phyloP scores from a whole-genome alignment of 2,888 invertebrate species.

The Norana najaformis region DNA sequence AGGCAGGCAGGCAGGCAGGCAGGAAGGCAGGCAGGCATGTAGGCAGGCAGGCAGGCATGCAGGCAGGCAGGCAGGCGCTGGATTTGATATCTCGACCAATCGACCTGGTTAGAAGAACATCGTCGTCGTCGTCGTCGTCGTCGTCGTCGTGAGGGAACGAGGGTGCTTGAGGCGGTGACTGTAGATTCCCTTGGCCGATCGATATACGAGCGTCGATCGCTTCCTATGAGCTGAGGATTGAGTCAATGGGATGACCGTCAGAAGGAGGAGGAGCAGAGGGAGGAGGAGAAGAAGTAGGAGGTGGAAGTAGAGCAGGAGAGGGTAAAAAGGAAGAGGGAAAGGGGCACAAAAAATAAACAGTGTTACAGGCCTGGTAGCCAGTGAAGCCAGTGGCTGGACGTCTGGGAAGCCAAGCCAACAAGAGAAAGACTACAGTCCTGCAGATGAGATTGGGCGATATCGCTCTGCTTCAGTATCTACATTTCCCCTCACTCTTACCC shows the following conservation, averaged over 20 bases:
- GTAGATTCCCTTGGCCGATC: not conserved
- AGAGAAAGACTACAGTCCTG: no score
- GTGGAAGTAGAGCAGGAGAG: not conserved
- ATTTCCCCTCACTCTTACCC: constrained; percentile 26
- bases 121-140: not conserved
- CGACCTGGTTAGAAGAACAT: not conserved
- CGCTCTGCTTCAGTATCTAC: not conserved
- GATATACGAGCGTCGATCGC: not conserved
- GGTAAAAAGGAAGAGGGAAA: not conserved
- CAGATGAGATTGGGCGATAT: not conserved
- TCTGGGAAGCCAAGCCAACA: no score
- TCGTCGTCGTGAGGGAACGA: not conserved
- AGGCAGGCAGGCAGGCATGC: not conserved
- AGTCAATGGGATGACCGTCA: not conserved
- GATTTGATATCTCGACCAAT: not conserved
- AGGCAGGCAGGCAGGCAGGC: no score
- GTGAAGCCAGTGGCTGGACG: no score
- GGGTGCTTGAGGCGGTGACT: not conserved
- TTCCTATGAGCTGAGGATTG: not conserved
- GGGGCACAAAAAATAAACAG: not conserved
- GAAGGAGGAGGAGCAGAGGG: not conserved
- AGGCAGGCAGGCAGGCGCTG: not conserved
- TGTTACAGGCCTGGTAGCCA: not conserved
- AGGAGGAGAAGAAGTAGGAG: not conserved
- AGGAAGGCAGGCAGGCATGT: no score